Base-by-base conservation (phyloP, 2,888 invertebrate genomes). In the Campoplex nolae region DNA sequence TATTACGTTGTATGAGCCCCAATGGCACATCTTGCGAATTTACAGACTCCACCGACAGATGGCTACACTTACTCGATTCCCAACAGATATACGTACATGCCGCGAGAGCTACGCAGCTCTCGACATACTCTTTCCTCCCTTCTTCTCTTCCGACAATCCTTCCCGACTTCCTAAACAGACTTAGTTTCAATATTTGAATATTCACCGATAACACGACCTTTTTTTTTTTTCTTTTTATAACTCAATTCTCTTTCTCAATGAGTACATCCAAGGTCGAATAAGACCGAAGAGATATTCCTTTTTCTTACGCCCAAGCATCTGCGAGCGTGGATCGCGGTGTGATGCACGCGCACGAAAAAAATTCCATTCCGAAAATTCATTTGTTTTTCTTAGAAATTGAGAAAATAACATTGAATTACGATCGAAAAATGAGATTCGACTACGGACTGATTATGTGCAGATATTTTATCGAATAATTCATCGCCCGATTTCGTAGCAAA, bases 1-100 rank as follows among this genome's bases (percentile, higher is more conserved):
- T 32, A 32, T 32, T 62, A 32, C 28, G 18, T 18, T 32, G 71
- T 71, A 38, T 9, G 35, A 73, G 38, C 82, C 56, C 35, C 51
- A 67, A 85, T 85, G 85, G 81, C 70, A 78, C 67, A 83, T 28
- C 76, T 28, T 6, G 16, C 32, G 3, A 42, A n/a, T 88, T 75
- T n/a, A n/a, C 8, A 18, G 71, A 56, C 56, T 32, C 62, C 32
- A 23, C 58, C 83, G 76, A 3, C 42, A 82, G 88, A 85, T 88
- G 88, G 85, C 88, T 35, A 2, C 45, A 45, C 70, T 73, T 8
- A 35, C 54, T 18, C 45, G 18, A n/a, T 42, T 23, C 16, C 45
- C 42, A 48, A 42, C 28, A 28, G 58, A 11, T 32, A 28, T 28
- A 28, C 6, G 16, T 28, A 62, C 32, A 3, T 32, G 9, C 38